Evolutionary conservation across 2,113 vertebrate genomes (phyloP), one percentile per base, ranked within the genome.

Genomic region (Pholis gunnellus): DNA sequence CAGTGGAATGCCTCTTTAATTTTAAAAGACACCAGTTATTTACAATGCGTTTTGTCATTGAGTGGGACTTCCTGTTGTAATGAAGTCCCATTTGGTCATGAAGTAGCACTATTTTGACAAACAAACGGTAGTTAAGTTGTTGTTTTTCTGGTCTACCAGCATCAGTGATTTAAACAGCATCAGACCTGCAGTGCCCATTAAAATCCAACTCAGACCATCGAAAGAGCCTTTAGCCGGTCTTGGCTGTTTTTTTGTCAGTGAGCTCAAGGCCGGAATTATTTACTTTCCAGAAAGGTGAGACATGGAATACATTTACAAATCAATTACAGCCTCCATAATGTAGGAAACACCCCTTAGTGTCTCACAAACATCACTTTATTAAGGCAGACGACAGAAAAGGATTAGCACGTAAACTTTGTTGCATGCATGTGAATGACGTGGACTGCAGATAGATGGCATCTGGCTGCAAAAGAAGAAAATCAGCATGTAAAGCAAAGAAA

Each of bases 261-360:
- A 50, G 38, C 68, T 78, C 42, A 15, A n/a, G 50, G 44, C 46
- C 18, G 56, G 77, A 72, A 38, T 56, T 48, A 40, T 75, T 40
- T 63, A 94, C 95, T 96, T 96, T 95, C 95, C 48, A 59, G 40
- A 74, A 95, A 92, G 68, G 94, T 78, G 0, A 56, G 44, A 85
- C 9, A 31, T 52, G 54, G 48, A 79, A 87, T 84, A 92, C 72
- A 40, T 86, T 90, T 83, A 91, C 78, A 85, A 88, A 65, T 93
- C 91, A 93, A 95, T 95, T 59, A 38, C 25, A 27, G 59, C 27
- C 46, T 82, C 70, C 15, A 48, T 84, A 50, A 29, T 66, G 66
- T 31, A 52, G 64, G 67, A 60, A 82, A 61, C 31, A 40, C 29
- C 20, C 22, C 54, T 84, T 5, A 22, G 29, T 59, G 42, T 38